Percentiles rank a stretch among this genome's conserved stretches.
Evolutionary conservation across 2,113 vertebrate species (phyloP).

Genomic region (Rhinopomastus cyanomelas): DNA sequence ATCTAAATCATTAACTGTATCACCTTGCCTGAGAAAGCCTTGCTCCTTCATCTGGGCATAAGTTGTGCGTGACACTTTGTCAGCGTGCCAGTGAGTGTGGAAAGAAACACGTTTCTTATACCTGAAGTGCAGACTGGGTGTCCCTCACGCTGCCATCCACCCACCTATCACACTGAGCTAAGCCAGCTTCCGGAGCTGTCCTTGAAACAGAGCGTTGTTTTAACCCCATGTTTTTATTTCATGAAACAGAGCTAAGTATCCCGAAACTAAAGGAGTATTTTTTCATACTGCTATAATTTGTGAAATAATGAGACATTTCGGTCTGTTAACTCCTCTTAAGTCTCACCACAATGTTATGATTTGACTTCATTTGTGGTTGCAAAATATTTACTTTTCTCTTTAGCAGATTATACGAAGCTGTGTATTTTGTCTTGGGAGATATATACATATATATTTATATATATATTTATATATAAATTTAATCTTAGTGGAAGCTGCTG

Average conservation of each 20-base stretch:
- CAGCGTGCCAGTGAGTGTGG: not conserved
- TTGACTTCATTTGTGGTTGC: slow-evolving; percentile 62
- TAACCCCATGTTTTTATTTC: slow-evolving; percentile 21
- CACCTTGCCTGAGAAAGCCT: not conserved
- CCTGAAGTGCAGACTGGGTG: not conserved
- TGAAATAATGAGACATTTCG: slow-evolving; percentile 63
- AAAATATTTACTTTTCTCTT: slow-evolving; percentile 69
- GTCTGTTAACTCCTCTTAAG: slow-evolving; percentile 64
- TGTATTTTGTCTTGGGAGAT: slow-evolving; percentile 62
- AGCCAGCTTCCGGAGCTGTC: not conserved
- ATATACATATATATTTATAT: slow-evolving; percentile 12
- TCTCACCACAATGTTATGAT: slow-evolving; percentile 61
- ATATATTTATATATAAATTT: slow-evolving; percentile 13
- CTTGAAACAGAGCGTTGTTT: slow-evolving; percentile 26
- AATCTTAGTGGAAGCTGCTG: slow-evolving; percentile 29
- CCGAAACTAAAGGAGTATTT: slow-evolving; percentile 44
- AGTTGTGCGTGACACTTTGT: not conserved
- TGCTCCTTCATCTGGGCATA: not conserved
- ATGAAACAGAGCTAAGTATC: slow-evolving; percentile 32
- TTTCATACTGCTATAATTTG: slow-evolving; percentile 53
- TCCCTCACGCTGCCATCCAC: not conserved
- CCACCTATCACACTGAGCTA: not conserved
- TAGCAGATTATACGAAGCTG: slow-evolving; percentile 57
- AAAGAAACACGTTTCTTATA: not conserved
- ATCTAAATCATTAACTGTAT: not conserved